Conservation (phyloP, 2,113 vertebrate genomes). For the Fregata magnificens region DNA sequence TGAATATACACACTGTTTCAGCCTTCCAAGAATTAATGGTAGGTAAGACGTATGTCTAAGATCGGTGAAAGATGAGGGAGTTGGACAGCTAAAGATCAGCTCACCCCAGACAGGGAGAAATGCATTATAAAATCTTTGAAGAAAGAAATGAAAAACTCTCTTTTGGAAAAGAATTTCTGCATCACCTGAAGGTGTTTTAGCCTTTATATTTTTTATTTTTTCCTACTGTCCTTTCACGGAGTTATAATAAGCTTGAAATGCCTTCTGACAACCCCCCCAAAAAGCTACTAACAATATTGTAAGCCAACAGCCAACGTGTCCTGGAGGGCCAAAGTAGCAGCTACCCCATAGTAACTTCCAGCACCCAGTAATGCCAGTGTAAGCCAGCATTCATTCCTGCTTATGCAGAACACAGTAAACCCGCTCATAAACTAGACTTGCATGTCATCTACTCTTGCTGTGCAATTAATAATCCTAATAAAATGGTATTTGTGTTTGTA, state of each 20-base stretch:
- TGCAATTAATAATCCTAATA: background rate
- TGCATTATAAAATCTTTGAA: background rate
- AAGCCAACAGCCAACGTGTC: background rate
- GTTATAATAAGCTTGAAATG: background rate
- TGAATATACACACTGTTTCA: background rate
- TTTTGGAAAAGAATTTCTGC: background rate
- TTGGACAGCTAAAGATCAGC: background rate
- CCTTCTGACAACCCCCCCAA: background rate
- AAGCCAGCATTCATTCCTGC: background rate
- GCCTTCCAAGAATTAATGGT: background rate
- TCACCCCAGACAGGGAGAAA: background rate
- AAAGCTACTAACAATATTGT: background rate
- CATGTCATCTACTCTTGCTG: background rate
- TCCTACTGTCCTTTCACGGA: background rate
- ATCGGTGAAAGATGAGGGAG: background rate
- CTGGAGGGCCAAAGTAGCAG: background rate
- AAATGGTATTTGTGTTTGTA: background rate
- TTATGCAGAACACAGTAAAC: background rate
- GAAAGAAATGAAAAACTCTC: background rate
- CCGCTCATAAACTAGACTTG: background rate
- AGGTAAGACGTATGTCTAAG: background rate
- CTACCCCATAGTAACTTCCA: background rate
- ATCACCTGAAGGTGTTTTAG: background rate
- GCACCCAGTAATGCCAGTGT: background rate
- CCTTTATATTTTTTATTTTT: background rate